These are phyloP conservation scores for Ispidina lecontei DNA, from an alignment of 2,797 vertebrate genomes.

Conservation along the genomic window DNA sequence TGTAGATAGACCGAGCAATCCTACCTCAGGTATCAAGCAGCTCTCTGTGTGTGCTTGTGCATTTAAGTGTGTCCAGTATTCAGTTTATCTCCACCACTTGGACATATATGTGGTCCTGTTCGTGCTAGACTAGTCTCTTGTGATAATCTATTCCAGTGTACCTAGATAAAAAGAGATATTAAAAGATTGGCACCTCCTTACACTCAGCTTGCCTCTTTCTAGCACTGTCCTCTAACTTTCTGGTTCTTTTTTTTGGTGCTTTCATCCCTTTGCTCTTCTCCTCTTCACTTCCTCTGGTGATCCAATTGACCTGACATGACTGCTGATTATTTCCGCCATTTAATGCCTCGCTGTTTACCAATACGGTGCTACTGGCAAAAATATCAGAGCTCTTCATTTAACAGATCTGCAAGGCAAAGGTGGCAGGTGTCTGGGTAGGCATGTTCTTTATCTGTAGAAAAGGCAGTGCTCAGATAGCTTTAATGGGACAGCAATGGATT, in stretches of 20 bases:
- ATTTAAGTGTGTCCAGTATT: background rate
- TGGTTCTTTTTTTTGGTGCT: conserved; percentile 19
- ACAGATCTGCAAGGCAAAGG: conserved; percentile 48
- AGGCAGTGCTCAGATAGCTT: background rate
- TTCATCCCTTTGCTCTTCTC: conserved; percentile 22
- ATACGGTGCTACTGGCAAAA: conserved; percentile 54
- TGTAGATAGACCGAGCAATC: conserved; percentile 39
- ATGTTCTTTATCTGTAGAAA: conserved; percentile 46
- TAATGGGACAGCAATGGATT: background rate
- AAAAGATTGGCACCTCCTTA: background rate
- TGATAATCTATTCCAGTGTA: conserved; percentile 31
- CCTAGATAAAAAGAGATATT: background rate
- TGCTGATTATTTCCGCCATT: conserved; percentile 45
- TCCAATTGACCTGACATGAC: background rate
- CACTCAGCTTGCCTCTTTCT: background rate
- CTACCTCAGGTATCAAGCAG: conserved; percentile 50
- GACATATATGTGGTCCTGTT: conserved; percentile 13
- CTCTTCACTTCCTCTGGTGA: conserved; percentile 4
- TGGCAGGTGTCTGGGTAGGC: conserved; percentile 43
- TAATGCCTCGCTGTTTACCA: conserved; percentile 69
- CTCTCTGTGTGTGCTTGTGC: background rate
- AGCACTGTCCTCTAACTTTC: conserved; percentile 8
- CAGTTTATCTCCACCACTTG: background rate
- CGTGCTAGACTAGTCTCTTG: conserved; percentile 7
- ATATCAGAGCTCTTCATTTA: conserved; percentile 43